These are phyloP conservation scores for Nothoprocta perdicaria DNA, from an alignment of 2,113 vertebrate species.

Conservation along the genomic window DNA sequence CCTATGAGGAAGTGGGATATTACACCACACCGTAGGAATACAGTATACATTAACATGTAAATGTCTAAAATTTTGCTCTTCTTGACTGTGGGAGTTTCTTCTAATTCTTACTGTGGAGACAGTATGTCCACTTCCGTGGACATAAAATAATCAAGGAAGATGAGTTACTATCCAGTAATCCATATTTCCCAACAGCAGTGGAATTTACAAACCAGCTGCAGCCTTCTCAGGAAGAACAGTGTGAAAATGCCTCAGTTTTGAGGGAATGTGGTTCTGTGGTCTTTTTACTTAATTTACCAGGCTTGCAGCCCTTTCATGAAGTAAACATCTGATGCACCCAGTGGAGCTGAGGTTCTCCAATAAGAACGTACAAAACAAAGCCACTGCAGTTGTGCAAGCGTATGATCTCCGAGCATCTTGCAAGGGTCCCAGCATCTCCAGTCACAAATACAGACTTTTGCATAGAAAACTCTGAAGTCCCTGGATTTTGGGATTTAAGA, in stretches of 20 bases:
- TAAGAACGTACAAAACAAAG: not conserved
- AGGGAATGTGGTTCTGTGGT: not conserved
- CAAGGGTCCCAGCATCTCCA: not conserved
- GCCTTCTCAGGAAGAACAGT: not conserved
- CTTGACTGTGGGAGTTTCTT: not conserved
- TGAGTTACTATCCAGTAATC: not conserved
- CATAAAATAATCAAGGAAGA: not conserved
- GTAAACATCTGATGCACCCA: not conserved
- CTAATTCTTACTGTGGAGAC: not conserved
- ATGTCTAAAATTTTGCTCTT: not conserved
- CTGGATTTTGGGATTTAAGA: not conserved
- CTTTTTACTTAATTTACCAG: not conserved
- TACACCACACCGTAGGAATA: not conserved
- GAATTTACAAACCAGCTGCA: not conserved
- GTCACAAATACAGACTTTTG: not conserved
- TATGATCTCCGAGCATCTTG: not conserved
- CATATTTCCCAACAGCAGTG: not conserved
- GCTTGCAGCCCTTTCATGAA: not conserved
- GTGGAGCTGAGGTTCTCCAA: not conserved
- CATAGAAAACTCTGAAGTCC: not conserved
- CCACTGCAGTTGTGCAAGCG: not conserved
- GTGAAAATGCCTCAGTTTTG: not conserved
- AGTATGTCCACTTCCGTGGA: not conserved
- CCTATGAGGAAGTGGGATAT: not conserved
- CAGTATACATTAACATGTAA: not conserved